A percentile compares a stretch with the other conserved stretches of the same genome.
These are phyloP conservation scores for Ischnus inquisitorius DNA, from an alignment of 2,888 invertebrate genomes.

Conservation along the genomic window DNA sequence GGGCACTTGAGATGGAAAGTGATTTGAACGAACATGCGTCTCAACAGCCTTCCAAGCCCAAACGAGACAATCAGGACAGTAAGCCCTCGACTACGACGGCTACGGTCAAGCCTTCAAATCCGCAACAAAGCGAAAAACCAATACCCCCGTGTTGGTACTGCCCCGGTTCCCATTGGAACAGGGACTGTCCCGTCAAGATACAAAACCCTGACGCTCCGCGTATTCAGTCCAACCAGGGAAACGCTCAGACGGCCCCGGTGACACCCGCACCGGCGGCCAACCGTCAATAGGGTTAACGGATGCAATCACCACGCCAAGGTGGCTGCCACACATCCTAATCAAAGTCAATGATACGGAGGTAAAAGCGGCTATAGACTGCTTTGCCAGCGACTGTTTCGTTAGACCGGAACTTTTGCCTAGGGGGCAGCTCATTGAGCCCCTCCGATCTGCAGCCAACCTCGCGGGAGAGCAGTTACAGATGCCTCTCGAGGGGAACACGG, in stretches of 20 bases:
- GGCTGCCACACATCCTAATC: background rate
- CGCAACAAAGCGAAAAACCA: too few species aligned
- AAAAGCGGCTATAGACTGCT: conserved; percentile 45
- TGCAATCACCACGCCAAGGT: too few species aligned
- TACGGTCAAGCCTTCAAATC: too few species aligned
- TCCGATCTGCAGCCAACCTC: background rate
- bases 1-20: conserved; percentile 4
- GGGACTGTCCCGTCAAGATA: too few species aligned
- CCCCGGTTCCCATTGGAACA: too few species aligned
- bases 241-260: background rate
- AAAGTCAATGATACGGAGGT: background rate
- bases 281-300: background rate
- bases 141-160: too few species aligned
- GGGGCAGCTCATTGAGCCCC: background rate
- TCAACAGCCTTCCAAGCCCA: background rate
- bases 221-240: background rate
- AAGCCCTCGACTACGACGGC: background rate
- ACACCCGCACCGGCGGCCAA: background rate
- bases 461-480: background rate
- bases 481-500: background rate
- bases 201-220: too few species aligned
- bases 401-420: background rate
- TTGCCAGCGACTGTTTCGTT: conserved; percentile 50
- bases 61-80: background rate
- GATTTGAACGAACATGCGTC: background rate